Evolutionary conservation across 2,888 invertebrate genomes (phyloP), one percentile per base, ranked within the genome.

Genomic region (Vanessa cardui): DNA sequence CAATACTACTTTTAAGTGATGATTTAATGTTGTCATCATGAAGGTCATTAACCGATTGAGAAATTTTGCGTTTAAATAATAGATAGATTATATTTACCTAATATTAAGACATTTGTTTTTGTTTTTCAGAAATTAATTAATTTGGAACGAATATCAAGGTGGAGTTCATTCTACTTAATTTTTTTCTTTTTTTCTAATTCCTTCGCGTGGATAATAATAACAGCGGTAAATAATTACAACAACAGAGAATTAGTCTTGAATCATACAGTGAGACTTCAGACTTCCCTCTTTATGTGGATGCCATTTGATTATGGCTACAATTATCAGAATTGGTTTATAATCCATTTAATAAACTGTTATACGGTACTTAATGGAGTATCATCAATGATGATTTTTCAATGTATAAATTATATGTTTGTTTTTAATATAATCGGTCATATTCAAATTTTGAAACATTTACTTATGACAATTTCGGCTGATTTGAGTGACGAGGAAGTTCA

Each of bases 391-490:
- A 39, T 74, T 0, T 80, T 77, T 56, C 82, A 83, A 67, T 73
- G 76, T 8, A 66, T 78, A 6, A 80, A 78, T 52, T 77, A 81
- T 18, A 73, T 77, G 0, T 73, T 80, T 58, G 65, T 83, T n/a
- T 80, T 77, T 52, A 80, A 84, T 70, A 61, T 84, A 2, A 78
- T 81, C 46, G 82, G 81, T 0, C 84, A 84, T 62, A 77, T 84
- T 20, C 69, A 79, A 20, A 76, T 82, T 61, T 70, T 83, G 26
- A 83, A 80, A 59, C 52, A 83, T 16, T 78, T 73, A 54, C 73
- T 84, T 8, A 72, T 67, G 62, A 73, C 70, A 0, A 69, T 81
- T 56, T 46, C 58, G 4, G 67, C 62, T 2, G 26, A 65, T 60
- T 66, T 77, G 64, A 75, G 62, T 18, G 71, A 81, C 3, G 69